These are phyloP conservation scores for Heliconius cydno DNA, from an alignment of 2,888 invertebrate species.

Conservation along the genomic window DNA sequence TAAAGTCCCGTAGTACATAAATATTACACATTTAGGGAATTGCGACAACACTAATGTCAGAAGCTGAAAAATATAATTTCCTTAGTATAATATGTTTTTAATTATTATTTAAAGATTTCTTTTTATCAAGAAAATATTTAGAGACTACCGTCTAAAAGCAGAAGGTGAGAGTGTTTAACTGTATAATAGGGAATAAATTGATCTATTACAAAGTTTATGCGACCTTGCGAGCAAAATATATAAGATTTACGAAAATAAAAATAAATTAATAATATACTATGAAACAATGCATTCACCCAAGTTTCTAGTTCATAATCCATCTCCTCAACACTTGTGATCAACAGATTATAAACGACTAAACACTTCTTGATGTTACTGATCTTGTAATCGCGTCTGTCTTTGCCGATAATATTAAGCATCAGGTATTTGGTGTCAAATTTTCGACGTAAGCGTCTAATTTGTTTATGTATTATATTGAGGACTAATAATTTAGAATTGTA, in stretches of 20 bases:
- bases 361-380: background rate
- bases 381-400: background rate
- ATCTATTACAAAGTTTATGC: too few relatives aligned
- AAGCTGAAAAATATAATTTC: background rate
- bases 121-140: too few relatives aligned
- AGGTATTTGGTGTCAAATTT: background rate
- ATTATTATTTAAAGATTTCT: background rate
- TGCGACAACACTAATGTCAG: background rate
- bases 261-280: too few relatives aligned
- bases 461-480: background rate
- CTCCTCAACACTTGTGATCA: background rate
- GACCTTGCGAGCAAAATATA: too few relatives aligned
- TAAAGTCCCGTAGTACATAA: slow-evolving; percentile 1
- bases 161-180: too few relatives aligned
- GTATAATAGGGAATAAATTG: too few relatives aligned
- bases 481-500: background rate
- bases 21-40: background rate
- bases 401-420: background rate
- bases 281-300: background rate
- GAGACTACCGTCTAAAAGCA: too few relatives aligned
- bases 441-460: background rate
- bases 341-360: background rate
- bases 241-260: too few relatives aligned
- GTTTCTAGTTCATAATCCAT: slow-evolving; percentile 5
- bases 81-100: background rate